Conservation (phyloP, 2,888 invertebrate species). For the Calephelis perditalis region DNA sequence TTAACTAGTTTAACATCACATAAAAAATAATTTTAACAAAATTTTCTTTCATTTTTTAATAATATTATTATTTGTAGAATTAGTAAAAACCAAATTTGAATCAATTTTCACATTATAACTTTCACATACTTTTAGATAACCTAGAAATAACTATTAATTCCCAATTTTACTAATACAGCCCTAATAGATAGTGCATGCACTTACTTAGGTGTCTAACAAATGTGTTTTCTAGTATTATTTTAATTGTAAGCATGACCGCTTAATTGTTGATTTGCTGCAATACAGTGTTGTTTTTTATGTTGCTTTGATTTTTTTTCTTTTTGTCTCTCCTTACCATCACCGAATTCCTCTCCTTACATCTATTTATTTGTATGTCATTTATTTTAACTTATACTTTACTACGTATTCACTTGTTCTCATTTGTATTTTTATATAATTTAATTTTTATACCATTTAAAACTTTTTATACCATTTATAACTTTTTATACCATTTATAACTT, state of each 20-base stretch:
- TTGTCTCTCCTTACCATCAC: conserved; percentile 43
- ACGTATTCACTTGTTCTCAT: neutral
- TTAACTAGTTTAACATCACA: too few species aligned
- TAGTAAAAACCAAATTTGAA: conserved; percentile 24
- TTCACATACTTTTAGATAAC: neutral
- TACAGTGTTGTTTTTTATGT: conserved; percentile 61
- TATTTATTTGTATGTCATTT: neutral
- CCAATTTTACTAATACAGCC: conserved; percentile 13
- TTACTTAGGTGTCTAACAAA: conserved; percentile 27
- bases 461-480: neutral
- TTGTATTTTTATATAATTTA: too few species aligned
- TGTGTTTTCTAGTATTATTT: conserved; percentile 42
- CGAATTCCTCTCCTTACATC: conserved; percentile 31
- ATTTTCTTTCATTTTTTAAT: too few species aligned
- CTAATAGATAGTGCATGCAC: conserved; percentile 25
- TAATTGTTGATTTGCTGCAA: conserved; percentile 61
- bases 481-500: too few species aligned
- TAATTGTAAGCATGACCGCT: conserved; percentile 42
- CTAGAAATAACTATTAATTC: neutral
- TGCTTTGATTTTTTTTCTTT: conserved; percentile 66
- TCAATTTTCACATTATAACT: conserved; percentile 23
- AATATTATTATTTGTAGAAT: too few species aligned
- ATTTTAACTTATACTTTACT: too few species aligned
- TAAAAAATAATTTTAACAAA: too few species aligned
- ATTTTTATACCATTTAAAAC: too few species aligned